Percentiles rank a stretch among this genome's conserved stretches.
These are phyloP conservation scores for Hypolimnas misippus DNA, from an alignment of 2,888 invertebrate species.

Conservation along the genomic window DNA sequence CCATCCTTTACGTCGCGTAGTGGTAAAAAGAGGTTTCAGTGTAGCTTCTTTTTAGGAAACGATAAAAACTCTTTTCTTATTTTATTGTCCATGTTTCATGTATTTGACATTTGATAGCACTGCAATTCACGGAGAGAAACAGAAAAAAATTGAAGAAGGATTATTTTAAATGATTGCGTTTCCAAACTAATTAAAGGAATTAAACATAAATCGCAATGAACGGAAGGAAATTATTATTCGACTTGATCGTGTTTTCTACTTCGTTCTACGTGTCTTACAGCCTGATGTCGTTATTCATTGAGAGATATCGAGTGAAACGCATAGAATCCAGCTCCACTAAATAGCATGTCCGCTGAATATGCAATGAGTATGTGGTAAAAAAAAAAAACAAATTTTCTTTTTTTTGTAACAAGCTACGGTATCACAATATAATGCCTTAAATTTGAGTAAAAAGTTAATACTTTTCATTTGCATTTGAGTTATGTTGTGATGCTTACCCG, in stretches of 20 bases:
- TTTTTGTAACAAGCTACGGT: neutral
- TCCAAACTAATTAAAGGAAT: neutral
- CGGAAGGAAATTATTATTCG: constrained; percentile 50
- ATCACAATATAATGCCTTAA: neutral
- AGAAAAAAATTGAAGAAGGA: neutral
- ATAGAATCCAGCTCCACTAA: constrained; percentile 35
- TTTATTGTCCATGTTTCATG: neutral
- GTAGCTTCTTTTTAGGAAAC: neutral
- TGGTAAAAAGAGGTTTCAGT: neutral
- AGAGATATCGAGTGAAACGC: constrained; percentile 50
- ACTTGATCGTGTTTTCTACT: constrained; percentile 54
- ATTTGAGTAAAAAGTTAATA: too few species aligned
- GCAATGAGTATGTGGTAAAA: constrained; percentile 30
- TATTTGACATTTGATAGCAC: neutral
- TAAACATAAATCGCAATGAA: constrained; percentile 46
- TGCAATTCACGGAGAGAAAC: neutral
- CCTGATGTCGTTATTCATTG: constrained; percentile 56
- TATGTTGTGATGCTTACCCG: constrained; percentile 57
- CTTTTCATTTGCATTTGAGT: neutral
- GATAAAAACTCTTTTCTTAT: neutral
- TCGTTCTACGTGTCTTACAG: constrained; percentile 60
- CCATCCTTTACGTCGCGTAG: too few species aligned
- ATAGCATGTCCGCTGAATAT: constrained; percentile 36
- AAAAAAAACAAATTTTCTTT: neutral
- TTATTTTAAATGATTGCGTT: neutral